Percentiles rank a stretch among this genome's conserved stretches.
Conservation (phyloP, 1,140 invertebrate genomes). For the Manduca sexta region DNA sequence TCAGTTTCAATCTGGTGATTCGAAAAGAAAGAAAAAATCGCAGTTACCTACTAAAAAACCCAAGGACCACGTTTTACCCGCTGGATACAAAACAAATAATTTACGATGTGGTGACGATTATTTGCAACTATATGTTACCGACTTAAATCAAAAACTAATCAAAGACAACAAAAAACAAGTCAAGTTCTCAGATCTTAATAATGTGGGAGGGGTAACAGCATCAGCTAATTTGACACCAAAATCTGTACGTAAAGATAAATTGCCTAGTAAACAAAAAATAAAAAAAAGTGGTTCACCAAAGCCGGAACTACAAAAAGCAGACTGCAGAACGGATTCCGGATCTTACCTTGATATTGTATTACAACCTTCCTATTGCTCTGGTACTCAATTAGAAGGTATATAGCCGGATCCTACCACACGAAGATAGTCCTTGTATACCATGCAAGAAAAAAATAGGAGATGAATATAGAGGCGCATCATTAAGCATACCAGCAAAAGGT, state of each 20-base stretch:
- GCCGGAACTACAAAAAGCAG: too few relatives aligned
- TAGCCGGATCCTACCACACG: too few relatives aligned
- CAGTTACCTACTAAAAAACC: neutral
- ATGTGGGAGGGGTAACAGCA: neutral
- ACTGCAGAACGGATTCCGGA: too few relatives aligned
- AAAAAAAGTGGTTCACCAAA: neutral
- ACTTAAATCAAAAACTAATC: neutral
- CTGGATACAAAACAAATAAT: constrained; percentile 1
- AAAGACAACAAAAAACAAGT: neutral
- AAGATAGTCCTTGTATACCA: too few relatives aligned
- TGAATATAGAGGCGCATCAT: too few relatives aligned
- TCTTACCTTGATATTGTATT: too few relatives aligned
- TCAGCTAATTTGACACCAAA: neutral
- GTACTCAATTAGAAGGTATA: too few relatives aligned
- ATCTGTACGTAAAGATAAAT: neutral
- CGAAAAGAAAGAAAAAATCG: neutral
- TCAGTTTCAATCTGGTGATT: constrained; percentile 1
- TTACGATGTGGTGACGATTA: too few relatives aligned
- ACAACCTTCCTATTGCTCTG: too few relatives aligned
- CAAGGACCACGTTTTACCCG: neutral
- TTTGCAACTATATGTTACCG: too few relatives aligned
- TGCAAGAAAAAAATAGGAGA: too few relatives aligned
- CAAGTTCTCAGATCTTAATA: neutral
- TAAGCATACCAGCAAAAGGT: too few relatives aligned
- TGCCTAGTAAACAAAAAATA: constrained; percentile 8